Percentiles rank a stretch among this genome's conserved stretches.
phyloP scores from a whole-genome alignment of 2,888 invertebrate genomes.

The Eutolmus rufibarbis region DNA sequence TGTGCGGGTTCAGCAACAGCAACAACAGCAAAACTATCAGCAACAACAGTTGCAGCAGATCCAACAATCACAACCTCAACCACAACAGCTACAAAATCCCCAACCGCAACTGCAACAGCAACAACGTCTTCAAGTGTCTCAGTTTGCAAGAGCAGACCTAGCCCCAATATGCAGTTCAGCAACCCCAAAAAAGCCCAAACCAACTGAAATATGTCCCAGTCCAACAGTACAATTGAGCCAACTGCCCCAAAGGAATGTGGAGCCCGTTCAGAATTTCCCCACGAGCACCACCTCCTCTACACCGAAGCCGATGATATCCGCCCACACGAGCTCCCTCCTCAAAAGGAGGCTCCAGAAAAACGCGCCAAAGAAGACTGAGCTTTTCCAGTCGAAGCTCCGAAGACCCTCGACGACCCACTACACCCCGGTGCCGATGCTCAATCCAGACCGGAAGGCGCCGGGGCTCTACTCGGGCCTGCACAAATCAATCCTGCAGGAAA shows the following conservation, averaged over 20 bases:
- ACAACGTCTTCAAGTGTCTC: slow-evolving; percentile 38
- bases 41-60: slow-evolving; percentile 46
- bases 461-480: slow-evolving; percentile 72
- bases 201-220: not conserved
- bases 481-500: slow-evolving; percentile 58
- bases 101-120: slow-evolving; percentile 39
- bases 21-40: slow-evolving; percentile 30
- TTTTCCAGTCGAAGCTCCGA: slow-evolving; percentile 60
- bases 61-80: slow-evolving; percentile 46
- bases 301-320: not conserved
- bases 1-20: slow-evolving; percentile 50
- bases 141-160: slow-evolving; percentile 52
- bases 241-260: not conserved
- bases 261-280: not conserved
- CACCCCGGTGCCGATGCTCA: slow-evolving; percentile 93
- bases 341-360: slow-evolving; percentile 58
- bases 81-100: not conserved
- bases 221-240: slow-evolving; percentile 1
- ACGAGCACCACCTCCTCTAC: slow-evolving; percentile 48
- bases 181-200: slow-evolving; percentile 45
- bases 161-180: slow-evolving; percentile 49
- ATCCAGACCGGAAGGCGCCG: slow-evolving; percentile 87
- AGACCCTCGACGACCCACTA: slow-evolving; percentile 68
- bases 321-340: slow-evolving; percentile 58
- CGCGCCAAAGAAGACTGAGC: slow-evolving; percentile 48